These are phyloP conservation scores for Gadus chalcogrammus DNA, from an alignment of 2,113 vertebrate genomes.

Conservation along the genomic window DNA sequence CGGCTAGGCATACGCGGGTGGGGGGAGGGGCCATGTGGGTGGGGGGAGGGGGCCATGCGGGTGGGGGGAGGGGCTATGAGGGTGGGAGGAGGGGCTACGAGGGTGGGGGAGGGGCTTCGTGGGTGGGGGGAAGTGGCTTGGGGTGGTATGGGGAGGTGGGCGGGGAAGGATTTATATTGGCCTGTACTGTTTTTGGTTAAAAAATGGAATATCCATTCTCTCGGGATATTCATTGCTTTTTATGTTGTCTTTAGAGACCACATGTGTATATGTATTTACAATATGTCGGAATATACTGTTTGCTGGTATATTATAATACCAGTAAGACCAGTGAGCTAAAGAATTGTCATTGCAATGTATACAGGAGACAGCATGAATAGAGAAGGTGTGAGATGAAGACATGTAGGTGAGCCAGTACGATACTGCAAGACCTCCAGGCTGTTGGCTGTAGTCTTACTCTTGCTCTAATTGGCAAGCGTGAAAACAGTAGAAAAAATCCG, in stretches of 20 bases:
- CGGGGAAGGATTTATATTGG: constrained; percentile 4
- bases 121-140: constrained; percentile 21
- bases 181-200: constrained; percentile 42
- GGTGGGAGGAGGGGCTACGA: constrained; percentile 33
- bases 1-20: constrained; percentile 66
- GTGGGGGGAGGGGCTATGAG: constrained; percentile 5
- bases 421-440: constrained; percentile 35
- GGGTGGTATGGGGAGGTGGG: constrained; percentile 2
- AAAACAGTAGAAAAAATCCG: constrained; percentile 61
- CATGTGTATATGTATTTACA: too few relatives aligned
- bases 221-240: constrained; percentile 34
- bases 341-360: too few relatives aligned
- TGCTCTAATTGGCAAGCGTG: constrained; percentile 71
- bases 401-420: constrained; percentile 29
- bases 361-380: constrained; percentile 15
- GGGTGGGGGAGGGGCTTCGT: neutral
- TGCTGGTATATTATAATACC: too few relatives aligned
- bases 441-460: constrained; percentile 78
- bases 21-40: constrained; percentile 37
- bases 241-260: constrained; percentile 24
- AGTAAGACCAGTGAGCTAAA: too few relatives aligned
- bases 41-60: constrained; percentile 13
- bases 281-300: too few relatives aligned
- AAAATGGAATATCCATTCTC: constrained; percentile 34
- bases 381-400: constrained; percentile 16